phyloP scores from a whole-genome alignment of 2,888 invertebrate species.

The Bugula neritina region DNA sequence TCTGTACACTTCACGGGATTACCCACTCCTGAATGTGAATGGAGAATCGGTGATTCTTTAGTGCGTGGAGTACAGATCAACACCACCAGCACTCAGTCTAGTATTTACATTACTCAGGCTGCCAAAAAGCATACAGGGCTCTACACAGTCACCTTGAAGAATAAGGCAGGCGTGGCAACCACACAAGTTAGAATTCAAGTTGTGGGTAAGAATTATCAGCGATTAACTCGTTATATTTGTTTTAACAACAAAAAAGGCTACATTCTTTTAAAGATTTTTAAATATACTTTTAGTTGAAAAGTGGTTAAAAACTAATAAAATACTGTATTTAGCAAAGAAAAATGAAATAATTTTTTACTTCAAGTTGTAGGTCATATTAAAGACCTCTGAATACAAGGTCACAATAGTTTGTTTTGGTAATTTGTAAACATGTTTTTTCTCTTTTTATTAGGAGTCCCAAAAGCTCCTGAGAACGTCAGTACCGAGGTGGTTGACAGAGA shows the following conservation, averaged over 20 bases:
- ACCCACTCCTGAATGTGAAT: conserved; percentile 23
- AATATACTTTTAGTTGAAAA: too few species aligned
- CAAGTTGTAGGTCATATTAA: too few species aligned
- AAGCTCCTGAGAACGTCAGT: conserved; percentile 38
- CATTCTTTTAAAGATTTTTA: too few species aligned
- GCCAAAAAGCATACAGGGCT: conserved; percentile 87
- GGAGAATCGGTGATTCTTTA: conserved; percentile 7
- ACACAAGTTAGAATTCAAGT: conserved; percentile 77
- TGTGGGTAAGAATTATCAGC: conserved; percentile 56
- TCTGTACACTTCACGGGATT: conserved; percentile 15
- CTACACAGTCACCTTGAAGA: conserved; percentile 82
- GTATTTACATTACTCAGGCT: conserved; percentile 58
- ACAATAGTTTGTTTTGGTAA: too few species aligned
- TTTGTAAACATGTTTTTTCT: conserved; percentile 29
- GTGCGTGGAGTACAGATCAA: conserved; percentile 22
- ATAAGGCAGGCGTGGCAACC: conserved; percentile 84
- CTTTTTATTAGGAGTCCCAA: conserved; percentile 37
- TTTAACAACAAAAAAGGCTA: too few species aligned
- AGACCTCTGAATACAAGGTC: too few species aligned
- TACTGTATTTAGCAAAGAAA: too few species aligned
- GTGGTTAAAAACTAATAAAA: too few species aligned
- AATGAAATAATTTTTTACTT: too few species aligned
- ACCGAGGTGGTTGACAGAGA: conserved; percentile 37
- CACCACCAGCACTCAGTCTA: conserved; percentile 37
- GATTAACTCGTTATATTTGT: too few species aligned